Percentiles rank a stretch among this genome's conserved stretches.
These are phyloP conservation scores for Notospermus geniculatus DNA, from an alignment of 1,140 invertebrate genomes.

Conservation along the genomic window DNA sequence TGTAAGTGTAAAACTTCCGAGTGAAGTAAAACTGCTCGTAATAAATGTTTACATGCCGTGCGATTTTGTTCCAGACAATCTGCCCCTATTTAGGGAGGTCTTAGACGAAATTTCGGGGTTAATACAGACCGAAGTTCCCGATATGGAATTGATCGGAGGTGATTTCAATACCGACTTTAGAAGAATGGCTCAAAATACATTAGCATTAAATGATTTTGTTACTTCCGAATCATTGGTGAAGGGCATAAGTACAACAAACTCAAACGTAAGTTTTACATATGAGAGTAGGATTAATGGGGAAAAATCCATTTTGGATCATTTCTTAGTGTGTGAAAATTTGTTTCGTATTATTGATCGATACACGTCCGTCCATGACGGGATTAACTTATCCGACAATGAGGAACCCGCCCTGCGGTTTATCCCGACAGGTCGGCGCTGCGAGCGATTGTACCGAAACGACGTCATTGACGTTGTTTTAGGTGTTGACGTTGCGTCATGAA, in stretches of 20 bases:
- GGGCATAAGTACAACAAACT: background rate
- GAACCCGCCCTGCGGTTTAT: too few species aligned
- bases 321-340: background rate
- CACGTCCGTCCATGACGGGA: too few species aligned
- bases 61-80: background rate
- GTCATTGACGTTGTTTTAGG: too few species aligned
- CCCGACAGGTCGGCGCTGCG: too few species aligned
- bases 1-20: too few species aligned
- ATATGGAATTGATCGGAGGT: background rate
- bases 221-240: background rate
- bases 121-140: background rate
- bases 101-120: too few species aligned
- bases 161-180: slow-evolving; percentile 3
- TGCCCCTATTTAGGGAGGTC: too few species aligned
- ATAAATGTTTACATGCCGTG: slow-evolving; percentile 7
- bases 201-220: background rate
- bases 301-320: background rate
- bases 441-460: too few species aligned
- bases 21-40: background rate
- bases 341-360: background rate
- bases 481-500: too few species aligned
- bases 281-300: background rate
- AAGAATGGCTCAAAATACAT: background rate
- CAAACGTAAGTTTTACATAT: background rate
- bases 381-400: too few species aligned